phyloP scores from a whole-genome alignment of 2,113 vertebrate genomes.

The Cyanistes caeruleus region DNA sequence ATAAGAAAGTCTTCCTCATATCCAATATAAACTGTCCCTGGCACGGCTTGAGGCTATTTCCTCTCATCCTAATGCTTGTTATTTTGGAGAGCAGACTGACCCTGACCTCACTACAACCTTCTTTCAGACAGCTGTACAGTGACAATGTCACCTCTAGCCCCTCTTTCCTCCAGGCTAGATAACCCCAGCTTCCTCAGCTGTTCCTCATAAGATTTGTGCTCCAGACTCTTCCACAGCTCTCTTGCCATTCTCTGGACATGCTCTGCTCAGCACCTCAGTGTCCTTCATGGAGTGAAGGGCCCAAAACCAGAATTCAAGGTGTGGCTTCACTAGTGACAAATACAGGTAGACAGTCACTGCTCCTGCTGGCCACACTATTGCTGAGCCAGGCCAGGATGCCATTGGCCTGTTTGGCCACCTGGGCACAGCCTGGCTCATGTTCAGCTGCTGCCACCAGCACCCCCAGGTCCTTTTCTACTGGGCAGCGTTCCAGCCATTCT shows the following conservation, averaged over 20 bases:
- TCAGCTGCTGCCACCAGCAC: rapidly evolving
- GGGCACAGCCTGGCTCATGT: not conserved
- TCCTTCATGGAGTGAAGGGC: not conserved
- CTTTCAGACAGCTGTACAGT: not conserved
- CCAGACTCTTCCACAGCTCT: not conserved
- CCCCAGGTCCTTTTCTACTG: not conserved
- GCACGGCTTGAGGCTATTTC: not conserved
- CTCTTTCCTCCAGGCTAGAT: not conserved
- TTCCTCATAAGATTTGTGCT: not conserved
- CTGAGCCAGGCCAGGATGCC: not conserved
- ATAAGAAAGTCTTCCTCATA: not conserved
- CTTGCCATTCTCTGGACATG: rapidly evolving
- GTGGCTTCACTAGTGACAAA: not conserved
- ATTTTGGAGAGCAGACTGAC: not conserved
- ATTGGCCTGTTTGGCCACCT: not conserved
- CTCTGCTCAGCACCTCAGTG: not conserved
- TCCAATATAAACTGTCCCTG: not conserved
- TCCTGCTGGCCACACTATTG: not conserved
- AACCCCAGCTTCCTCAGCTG: not conserved
- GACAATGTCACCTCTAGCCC: not conserved
- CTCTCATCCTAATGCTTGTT: rapidly evolving
- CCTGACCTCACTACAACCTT: not conserved
- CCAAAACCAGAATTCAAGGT: not conserved
- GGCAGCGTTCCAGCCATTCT: not conserved
- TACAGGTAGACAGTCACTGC: rapidly evolving